Conservation (phyloP, 1,140 invertebrate species). For the Kradibia gibbosae region DNA sequence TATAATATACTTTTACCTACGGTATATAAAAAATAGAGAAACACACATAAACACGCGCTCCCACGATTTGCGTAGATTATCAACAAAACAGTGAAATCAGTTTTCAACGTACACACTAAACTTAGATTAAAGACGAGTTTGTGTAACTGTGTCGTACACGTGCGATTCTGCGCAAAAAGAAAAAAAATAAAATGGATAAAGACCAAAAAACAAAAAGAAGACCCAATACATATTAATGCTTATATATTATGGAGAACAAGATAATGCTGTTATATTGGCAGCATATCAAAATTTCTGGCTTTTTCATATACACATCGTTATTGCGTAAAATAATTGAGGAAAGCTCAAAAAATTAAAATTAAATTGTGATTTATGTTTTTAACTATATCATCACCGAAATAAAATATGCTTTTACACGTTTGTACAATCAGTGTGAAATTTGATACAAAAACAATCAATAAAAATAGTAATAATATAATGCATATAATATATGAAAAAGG, state of each 20-base stretch:
- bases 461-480: constrained; percentile 32
- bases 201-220: constrained; percentile 12
- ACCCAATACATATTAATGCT: constrained; percentile 16
- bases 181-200: constrained; percentile 15
- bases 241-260: constrained; percentile 32
- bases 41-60: constrained; percentile 1
- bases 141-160: constrained; percentile 38
- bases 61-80: constrained; percentile 17
- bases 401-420: constrained; percentile 50
- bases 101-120: constrained; percentile 27
- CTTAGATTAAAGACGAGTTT: constrained; percentile 33
- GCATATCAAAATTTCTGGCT: constrained; percentile 35
- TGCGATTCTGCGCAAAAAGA: constrained; percentile 39
- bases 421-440: constrained; percentile 46
- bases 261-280: constrained; percentile 12
- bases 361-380: constrained; percentile 39
- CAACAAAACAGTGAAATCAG: constrained; percentile 20
- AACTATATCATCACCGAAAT: constrained; percentile 24
- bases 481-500: constrained; percentile 18
- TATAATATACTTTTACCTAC: constrained; percentile 55
- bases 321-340: constrained; percentile 20
- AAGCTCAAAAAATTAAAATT: constrained; percentile 19
- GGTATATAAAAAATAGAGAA: constrained; percentile 31
- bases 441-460: constrained; percentile 43
- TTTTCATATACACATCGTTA: constrained; percentile 38